Conservation (phyloP, 1,140 invertebrate species). For the Microvelia longipes region DNA sequence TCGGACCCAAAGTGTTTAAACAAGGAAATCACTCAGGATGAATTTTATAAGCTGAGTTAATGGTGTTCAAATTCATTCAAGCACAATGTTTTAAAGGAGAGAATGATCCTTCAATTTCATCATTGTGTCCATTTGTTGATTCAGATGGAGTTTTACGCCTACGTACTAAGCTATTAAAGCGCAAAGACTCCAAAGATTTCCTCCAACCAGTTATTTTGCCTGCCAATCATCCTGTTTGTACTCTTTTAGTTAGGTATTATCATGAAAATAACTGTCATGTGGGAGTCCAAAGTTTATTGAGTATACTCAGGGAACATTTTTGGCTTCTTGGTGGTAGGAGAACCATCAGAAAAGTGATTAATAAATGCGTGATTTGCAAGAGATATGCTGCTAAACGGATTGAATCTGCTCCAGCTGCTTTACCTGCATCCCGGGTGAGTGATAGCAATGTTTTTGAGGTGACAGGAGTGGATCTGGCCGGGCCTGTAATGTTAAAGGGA, state of each 20-base stretch:
- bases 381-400: not conserved
- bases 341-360: not conserved
- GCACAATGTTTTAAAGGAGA: too few species aligned
- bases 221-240: not conserved
- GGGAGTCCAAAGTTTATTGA: not conserved
- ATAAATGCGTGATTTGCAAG: not conserved
- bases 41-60: too few species aligned
- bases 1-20: too few species aligned
- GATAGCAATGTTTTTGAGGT: conserved; percentile 20
- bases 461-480: conserved; percentile 24
- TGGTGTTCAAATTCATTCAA: too few species aligned
- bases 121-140: too few species aligned
- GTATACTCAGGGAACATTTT: conserved; percentile 1
- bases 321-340: conserved; percentile 1
- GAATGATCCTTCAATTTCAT: too few species aligned
- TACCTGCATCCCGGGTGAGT: conserved; percentile 17
- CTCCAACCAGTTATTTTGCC: not conserved
- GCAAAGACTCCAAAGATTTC: not conserved
- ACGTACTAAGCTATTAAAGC: not conserved
- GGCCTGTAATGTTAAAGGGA: conserved; percentile 20
- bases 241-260: not conserved
- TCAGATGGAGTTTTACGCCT: too few species aligned
- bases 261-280: not conserved
- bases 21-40: too few species aligned
- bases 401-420: not conserved